Evolutionary conservation across 2,113 vertebrate species (phyloP).

Genomic region (Macroglossus sobrinus): DNA sequence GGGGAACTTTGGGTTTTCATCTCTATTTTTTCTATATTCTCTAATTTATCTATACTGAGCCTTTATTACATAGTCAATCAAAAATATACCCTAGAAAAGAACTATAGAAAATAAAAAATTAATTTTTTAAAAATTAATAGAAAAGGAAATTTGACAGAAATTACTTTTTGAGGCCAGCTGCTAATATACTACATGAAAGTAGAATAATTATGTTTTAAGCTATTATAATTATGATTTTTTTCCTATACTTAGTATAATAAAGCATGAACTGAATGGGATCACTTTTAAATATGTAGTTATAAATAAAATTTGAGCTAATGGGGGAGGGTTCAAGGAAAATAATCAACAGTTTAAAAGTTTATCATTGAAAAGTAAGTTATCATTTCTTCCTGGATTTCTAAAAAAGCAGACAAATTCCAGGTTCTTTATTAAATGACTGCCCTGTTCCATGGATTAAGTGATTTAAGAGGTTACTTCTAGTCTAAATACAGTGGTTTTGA

Average conservation of each 20-base stretch:
- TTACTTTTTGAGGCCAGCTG: not conserved
- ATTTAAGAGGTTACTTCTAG: not conserved
- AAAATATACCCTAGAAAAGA: not conserved
- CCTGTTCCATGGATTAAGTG: not conserved
- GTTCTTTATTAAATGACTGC: not conserved
- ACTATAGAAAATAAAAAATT: not conserved
- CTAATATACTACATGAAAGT: not conserved
- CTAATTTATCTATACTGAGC: not conserved
- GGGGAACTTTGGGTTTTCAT: not conserved
- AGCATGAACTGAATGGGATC: not conserved
- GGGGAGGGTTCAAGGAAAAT: not conserved
- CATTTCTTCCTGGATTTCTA: not conserved
- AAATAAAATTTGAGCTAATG: not conserved
- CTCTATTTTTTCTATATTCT: not conserved
- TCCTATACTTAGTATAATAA: not conserved
- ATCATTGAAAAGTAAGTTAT: constrained; percentile 23
- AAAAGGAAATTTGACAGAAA: not conserved
- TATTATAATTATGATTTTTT: not conserved
- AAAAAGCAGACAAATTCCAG: not conserved
- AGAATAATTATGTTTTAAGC: not conserved
- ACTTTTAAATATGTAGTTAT: not conserved
- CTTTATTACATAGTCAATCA: not conserved
- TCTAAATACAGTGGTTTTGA: constrained; percentile 19
- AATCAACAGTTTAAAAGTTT: not conserved
- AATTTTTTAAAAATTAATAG: not conserved